Evolutionary conservation across 2,888 invertebrate species (phyloP), one percentile per base, ranked within the genome.

Genomic region (Neria commutata): DNA sequence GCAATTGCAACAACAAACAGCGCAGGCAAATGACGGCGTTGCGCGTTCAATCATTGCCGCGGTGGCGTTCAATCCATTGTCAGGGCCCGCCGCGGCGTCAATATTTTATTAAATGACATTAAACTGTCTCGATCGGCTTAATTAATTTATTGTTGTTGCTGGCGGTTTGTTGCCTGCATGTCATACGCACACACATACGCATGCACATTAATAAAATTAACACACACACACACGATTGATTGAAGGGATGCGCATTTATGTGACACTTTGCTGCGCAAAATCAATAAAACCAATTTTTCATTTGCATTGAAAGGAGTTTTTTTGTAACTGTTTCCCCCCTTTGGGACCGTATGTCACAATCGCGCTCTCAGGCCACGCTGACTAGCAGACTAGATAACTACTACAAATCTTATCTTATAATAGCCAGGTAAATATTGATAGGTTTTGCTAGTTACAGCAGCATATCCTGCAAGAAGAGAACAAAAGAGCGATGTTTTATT

Each of bases 111-210:
- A 78, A 77, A 78, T 77, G 76, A 77, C 76, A 80, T 79, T 78
- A 80, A 80, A 77, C 73, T 77, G 75, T 79, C 80, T 79, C 78
- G 76, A 80, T 79, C 77, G 77, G 71, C 77, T 79, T 80, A 79
- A 79, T 79, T 79, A 79, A 79, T 79, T 79, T 80, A 79, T 80
- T 79, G 71, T 76, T 78, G 71, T 74, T 77, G 74, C 76, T n/a
- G n/a, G n/a, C n/a, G n/a, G n/a, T 69, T 71, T 69, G 71, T 65
- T 68, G 65, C 65, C n/a, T n/a, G n/a, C n/a, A n/a, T 42, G 68
- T 60, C 60, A 19, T 62, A 60, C 62, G 63, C 49, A 60, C 59
- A 54, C 58, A 49, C 56, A 54, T 17, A 42, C 23, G 10, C 25
- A 42, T 19, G 5, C 42, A 54, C 24, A 47, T 14, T 10, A 16